Evolutionary conservation across 2,113 vertebrate genomes (phyloP), one percentile per base, ranked within the genome.

Genomic region (Lophura nycthemera): DNA sequence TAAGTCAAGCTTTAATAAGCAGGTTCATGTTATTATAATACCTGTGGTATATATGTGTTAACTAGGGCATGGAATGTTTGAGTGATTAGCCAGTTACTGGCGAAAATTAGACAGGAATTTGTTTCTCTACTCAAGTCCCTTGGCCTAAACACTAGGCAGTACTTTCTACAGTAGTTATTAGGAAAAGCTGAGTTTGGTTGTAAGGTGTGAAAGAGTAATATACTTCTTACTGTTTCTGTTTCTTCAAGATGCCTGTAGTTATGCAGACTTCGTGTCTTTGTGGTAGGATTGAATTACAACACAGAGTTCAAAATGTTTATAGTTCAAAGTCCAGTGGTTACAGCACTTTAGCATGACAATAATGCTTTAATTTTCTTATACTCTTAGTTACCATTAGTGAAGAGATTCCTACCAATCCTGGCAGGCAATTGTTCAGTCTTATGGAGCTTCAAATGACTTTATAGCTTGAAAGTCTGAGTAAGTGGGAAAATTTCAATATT

Each of bases 381-480:
- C 30, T 89, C 63, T 29, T 52, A 59, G 74, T 66, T 85, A 92
- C 40, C 60, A 48, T 16, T 1, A 1, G 32, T 59, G 18, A 90
- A 81, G 40, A 91, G 72, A 86, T 63, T 43, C 54, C 36, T 71
- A 90, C n/a, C 42, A 71, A 77, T 70, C 75, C 79, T 85, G 75
- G 56, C 67, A 88, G 50, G 45, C 38, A 38, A 42, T 42, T 67
- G 13, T 83, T 89, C 34, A n/a, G 45, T 60, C 52, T 71, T 71
- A 90, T 71, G 86, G 60, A 83, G 38, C 22, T 90, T 86, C 85
- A 67, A 80, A 83, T 91, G 76, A 83, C 50, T 67, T 77, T 52
- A 71, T 50, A 94, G 60, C 42, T 88, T 88, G 67, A 90, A 94
- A 94, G 77, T 83, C 64, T 48, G 47, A 56, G 64, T 86, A 88